These are phyloP conservation scores for Lymantria monacha DNA, from an alignment of 2,888 invertebrate genomes.

Conservation along the genomic window DNA sequence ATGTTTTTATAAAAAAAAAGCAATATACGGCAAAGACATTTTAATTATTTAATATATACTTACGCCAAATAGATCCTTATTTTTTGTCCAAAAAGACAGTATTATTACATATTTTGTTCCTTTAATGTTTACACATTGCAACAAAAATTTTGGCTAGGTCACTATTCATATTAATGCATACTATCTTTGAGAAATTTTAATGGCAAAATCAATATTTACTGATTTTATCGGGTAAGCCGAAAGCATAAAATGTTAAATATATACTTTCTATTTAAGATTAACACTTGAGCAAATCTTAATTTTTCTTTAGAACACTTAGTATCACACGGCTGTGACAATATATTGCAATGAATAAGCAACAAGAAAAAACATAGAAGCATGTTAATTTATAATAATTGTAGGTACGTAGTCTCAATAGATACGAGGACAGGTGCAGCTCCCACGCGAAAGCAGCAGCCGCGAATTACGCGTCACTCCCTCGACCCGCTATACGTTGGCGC, in stretches of 20 bases:
- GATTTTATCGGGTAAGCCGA: neutral
- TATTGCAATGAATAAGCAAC: slow-evolving; percentile 34
- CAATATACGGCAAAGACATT: too few relatives aligned
- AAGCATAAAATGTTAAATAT: neutral
- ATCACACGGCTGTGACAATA: neutral
- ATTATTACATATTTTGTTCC: too few relatives aligned
- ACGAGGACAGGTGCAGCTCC: slow-evolving; percentile 48
- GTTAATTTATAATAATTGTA: slow-evolving; percentile 51
- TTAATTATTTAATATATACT: too few relatives aligned
- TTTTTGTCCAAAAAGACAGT: too few relatives aligned
- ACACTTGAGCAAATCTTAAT: neutral
- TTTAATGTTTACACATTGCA: too few relatives aligned
- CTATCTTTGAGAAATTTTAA: too few relatives aligned
- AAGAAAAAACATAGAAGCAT: slow-evolving; percentile 45
- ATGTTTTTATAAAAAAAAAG: too few relatives aligned
- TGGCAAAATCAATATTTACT: too few relatives aligned
- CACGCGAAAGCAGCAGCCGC: slow-evolving; percentile 48
- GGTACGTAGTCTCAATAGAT: slow-evolving; percentile 38
- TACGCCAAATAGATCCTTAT: too few relatives aligned
- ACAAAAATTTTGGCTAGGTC: too few relatives aligned
- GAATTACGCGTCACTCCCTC: slow-evolving; percentile 31
- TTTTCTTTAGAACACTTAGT: neutral
- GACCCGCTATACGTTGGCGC: slow-evolving; percentile 19
- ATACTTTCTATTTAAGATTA: neutral
- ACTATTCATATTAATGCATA: too few relatives aligned